These are phyloP conservation scores for Theristicus caerulescens DNA, from an alignment of 2,113 vertebrate species.

Conservation along the genomic window DNA sequence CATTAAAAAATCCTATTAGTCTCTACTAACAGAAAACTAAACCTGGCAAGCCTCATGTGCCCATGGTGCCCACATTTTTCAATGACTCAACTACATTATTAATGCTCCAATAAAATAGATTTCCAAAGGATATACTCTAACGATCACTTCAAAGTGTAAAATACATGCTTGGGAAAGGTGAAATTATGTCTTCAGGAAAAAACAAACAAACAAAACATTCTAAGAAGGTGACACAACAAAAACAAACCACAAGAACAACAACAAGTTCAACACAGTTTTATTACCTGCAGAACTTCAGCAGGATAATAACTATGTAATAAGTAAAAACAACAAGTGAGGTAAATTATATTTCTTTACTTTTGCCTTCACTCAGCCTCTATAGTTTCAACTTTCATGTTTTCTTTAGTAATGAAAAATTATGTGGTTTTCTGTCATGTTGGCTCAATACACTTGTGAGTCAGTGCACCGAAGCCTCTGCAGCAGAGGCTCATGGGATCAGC, in stretches of 20 bases:
- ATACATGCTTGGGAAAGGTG: slow-evolving; percentile 20
- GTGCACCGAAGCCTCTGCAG: background rate
- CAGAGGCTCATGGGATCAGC: background rate
- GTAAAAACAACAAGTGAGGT: slow-evolving; percentile 10
- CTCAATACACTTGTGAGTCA: slow-evolving; percentile 15
- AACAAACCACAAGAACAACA: background rate
- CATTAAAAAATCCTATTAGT: background rate
- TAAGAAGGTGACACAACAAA: slow-evolving; percentile 48
- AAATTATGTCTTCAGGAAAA: slow-evolving; percentile 41
- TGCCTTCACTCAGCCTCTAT: background rate
- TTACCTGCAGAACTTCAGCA: slow-evolving; percentile 27
- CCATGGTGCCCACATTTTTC: background rate
- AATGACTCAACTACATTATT: background rate
- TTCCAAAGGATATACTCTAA: slow-evolving; percentile 11
- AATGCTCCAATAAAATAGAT: background rate
- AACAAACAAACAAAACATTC: background rate
- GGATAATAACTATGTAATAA: slow-evolving; percentile 36
- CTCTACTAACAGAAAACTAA: background rate
- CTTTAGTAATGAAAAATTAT: slow-evolving; percentile 14
- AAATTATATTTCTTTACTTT: slow-evolving; percentile 52
- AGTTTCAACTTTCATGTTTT: slow-evolving; percentile 35
- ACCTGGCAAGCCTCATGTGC: background rate
- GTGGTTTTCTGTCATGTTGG: slow-evolving; percentile 18
- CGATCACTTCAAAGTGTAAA: slow-evolving; percentile 40
- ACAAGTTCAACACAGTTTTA: slow-evolving; percentile 25